Evolutionary conservation across 2,888 invertebrate species (phyloP), one percentile per base, ranked within the genome.

Genomic region (Pseudoips prasinana): DNA sequence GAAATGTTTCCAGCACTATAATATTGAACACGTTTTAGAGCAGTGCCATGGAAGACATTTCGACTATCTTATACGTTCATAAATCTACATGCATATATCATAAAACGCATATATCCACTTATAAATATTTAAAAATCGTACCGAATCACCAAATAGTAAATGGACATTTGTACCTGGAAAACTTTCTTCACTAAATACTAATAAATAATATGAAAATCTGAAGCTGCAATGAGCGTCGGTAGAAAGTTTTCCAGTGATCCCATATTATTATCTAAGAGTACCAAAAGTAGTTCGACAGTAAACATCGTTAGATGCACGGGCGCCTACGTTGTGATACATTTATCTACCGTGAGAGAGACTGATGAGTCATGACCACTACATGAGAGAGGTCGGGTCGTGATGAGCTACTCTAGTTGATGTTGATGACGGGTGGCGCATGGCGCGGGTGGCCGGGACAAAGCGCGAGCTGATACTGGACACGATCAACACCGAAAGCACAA

Each of bases 311-410:
- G 66, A 78, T 80, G 83, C 74, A 79, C 83, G 86, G 87, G 88
- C 88, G 87, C 85, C 78, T 87, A 86, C 66, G 68, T 86, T 88
- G 88, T 88, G 88, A 88, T 88, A 88, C 88, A 86, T 78, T 87
- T 86, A 88, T 86, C 88, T 87, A 86, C 72, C 81, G 79, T 64
- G 65, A 74, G 79, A 81, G 85, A 77, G 65, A 75, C 76, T 73
- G 78, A 82, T 80, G 76, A 53, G 60, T 56, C 61, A 82, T 81
- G 82, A 73, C 73, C 72, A 62, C 86, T 87, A 86, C 73, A 83
- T 85, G 87, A 81, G 44, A 70, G 73, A 79, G 76, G 73, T 75
- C 77, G 75, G 80, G 77, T 73, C 61, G 79, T 78, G 82, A 71
- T 75, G 78, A 68, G 49, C 73, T 78, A 75, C 42, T 42, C 65